These are phyloP conservation scores for Acipenser ruthenus DNA, from an alignment of 2,797 vertebrate species.

Conservation along the genomic window DNA sequence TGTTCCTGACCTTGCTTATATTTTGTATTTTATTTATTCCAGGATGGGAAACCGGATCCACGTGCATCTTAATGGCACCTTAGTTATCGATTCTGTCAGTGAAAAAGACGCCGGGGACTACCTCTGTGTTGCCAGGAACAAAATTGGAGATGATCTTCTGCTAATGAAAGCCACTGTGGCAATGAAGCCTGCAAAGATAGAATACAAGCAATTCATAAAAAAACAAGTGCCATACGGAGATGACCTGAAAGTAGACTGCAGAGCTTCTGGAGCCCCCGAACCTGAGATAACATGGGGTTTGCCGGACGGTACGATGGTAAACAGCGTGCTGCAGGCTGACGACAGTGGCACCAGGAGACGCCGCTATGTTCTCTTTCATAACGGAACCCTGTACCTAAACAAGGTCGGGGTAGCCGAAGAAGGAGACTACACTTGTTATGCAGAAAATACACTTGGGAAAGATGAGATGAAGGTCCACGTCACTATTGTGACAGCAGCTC, in stretches of 20 bases:
- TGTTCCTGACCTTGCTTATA: too few species aligned
- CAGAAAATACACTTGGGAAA: conserved; percentile 82
- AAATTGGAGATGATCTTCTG: conserved; percentile 74
- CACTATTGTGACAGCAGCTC: conserved; percentile 66
- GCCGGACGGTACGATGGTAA: conserved; percentile 82
- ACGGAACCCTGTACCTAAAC: conserved; percentile 83
- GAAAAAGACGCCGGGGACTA: conserved; percentile 87
- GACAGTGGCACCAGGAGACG: conserved; percentile 50
- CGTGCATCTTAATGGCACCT: conserved; percentile 77
- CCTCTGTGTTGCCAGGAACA: conserved; percentile 82
- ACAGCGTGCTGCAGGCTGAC: conserved; percentile 68
- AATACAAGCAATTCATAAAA: conserved; percentile 64
- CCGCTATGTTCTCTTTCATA: conserved; percentile 75
- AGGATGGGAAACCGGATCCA: conserved; percentile 81
- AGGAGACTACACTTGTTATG: conserved; percentile 89
- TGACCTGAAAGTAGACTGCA: conserved; percentile 85
- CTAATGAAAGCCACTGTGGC: conserved; percentile 74
- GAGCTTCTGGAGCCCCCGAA: conserved; percentile 78
- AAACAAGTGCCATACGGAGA: conserved; percentile 77
- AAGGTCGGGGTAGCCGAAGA: conserved; percentile 74
- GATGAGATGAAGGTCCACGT: conserved; percentile 90
- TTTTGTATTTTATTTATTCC: conserved; percentile 14
- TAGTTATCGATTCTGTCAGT: conserved; percentile 65
- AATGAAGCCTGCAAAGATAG: conserved; percentile 85
- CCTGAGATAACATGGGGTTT: conserved; percentile 89